Evolutionary conservation across 2,113 vertebrate species (phyloP), one percentile per base, ranked within the genome.

Genomic region (Antennarius striatus): DNA sequence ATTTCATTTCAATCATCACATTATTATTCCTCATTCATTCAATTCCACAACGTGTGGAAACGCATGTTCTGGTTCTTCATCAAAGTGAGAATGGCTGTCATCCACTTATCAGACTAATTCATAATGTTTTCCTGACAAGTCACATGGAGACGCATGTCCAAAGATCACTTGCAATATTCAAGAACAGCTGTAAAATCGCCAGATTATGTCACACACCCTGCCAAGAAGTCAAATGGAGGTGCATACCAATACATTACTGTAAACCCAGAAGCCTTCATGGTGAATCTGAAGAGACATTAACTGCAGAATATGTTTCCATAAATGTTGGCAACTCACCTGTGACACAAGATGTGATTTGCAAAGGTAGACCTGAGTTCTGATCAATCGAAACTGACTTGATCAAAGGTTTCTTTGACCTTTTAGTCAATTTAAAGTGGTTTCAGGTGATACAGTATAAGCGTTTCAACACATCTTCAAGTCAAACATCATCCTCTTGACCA

Each of bases 111-210:
- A 49, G 14, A 77, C 40, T 10, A 42, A 51, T 36, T 47, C n/a
- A 40, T n/a, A 3, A n/a, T 10, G 14, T 13, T 61, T 51, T 49
- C 36, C 5, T 42, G n/a, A 12, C 14, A 39, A 10, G 52, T 81
- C 78, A 77, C 79, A 77, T 53, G 72, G 32, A 56, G 32, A 63
- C 6, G 29, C n/a, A 14, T 10, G 72, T 83, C 43, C 80, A 83
- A 80, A 82, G 88, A 69, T 82, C 71, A 57, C 3, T 71, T 46
- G n/a, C 50, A 40, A 71, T 59, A 40, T 6, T 42, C 22, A 69
- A 70, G 30, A 14, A 52, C 47, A 11, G 30, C 56, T 30, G 56
- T 68, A 71, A 43, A 82, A 75, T 39, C n/a, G 50, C 58, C 15
- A 56, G 7, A 77, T 47, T 2, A 39, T 49, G 56, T 76, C 43